Base-by-base conservation (phyloP, 2,797 vertebrate genomes). In the Meriones psammophilus region DNA sequence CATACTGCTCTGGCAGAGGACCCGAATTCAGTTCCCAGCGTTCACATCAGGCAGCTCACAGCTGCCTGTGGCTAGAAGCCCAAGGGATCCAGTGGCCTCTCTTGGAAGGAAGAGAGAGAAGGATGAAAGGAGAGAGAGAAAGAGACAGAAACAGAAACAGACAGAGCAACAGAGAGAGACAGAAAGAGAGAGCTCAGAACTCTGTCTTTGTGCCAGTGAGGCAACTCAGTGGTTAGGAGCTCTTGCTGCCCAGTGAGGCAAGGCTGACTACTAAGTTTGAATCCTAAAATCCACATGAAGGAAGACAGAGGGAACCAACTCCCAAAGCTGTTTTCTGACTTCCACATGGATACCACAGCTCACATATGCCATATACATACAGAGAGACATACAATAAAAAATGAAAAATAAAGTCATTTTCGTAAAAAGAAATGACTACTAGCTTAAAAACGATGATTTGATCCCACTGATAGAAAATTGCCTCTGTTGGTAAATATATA, bases 401-500 rank as follows among this genome's bases (percentile, higher is more conserved):
- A 42, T 80, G 50, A 17, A 50, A 60, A 80, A 36, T 80, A 80
- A 24, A 79, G 20, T 18, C 3, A 56, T 96, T 88, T 91, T 6
- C 42, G 5, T 42, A 42, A 42, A 42, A 42, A 42, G 42, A 42
- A 42, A 42, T 42, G 42, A 42, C 42, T 42, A 42, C 42, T 42
- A 42, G 42, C 85, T 86, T 39, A 8, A 78, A 94, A 91, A 92
- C 39, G 1, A 73, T 28, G 89, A 36, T 56, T 84, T 12, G 7
- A 96, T 39, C 50, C 36, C 60, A 92, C 36, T 71, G 9, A 81
- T 30, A 33, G 86, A 94, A 96, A 93, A 73, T 89, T 79, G 46
- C 87, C 94, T 83, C 14, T 86, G 1, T 62, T 88, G 36, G 28
- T 78, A 5, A 91, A 84, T 92, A 92, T 74, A 86, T 85, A 84